Evolutionary conservation across 1,140 invertebrate genomes (phyloP).

Genomic region (Apis mellifera): DNA sequence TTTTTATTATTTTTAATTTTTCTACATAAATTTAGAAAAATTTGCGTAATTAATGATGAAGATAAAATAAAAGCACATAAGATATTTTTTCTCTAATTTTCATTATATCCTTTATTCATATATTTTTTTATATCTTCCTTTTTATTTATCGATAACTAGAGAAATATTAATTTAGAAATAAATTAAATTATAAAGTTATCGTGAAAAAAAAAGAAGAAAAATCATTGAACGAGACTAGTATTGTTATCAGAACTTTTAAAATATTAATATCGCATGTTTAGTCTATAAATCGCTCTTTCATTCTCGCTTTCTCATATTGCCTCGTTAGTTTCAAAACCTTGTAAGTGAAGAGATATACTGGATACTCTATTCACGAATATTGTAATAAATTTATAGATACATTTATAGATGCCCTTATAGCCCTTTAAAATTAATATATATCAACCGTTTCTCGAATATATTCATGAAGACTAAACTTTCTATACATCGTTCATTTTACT

Average conservation of each 20-base stretch:
- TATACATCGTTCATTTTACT: not conserved
- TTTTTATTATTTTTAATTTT: not conserved
- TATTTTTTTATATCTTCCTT: not conserved
- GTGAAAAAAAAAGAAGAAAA: not conserved
- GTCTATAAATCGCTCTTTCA: not conserved
- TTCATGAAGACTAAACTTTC: not conserved
- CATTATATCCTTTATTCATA: not conserved
- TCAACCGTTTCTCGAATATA: not conserved
- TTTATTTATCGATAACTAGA: not conserved
- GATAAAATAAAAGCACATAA: not conserved
- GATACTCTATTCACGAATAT: not conserved
- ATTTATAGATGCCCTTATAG: slow-evolving; percentile 28
- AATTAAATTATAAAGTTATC: too few relatives aligned
- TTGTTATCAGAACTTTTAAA: not conserved
- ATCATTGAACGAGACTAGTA: not conserved
- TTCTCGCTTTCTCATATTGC: slow-evolving; percentile 16
- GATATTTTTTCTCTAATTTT: not conserved
- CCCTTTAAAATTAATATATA: slow-evolving; percentile 10
- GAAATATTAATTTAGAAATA: not conserved
- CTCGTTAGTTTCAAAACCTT: slow-evolving; percentile 65
- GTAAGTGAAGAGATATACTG: slow-evolving; percentile 47
- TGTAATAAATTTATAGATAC: slow-evolving; percentile 29
- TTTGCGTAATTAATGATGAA: not conserved
- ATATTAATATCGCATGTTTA: not conserved
- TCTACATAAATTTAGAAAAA: not conserved